These are phyloP conservation scores for Neoascia interrupta DNA, from an alignment of 2,888 invertebrate genomes.

Conservation along the genomic window DNA sequence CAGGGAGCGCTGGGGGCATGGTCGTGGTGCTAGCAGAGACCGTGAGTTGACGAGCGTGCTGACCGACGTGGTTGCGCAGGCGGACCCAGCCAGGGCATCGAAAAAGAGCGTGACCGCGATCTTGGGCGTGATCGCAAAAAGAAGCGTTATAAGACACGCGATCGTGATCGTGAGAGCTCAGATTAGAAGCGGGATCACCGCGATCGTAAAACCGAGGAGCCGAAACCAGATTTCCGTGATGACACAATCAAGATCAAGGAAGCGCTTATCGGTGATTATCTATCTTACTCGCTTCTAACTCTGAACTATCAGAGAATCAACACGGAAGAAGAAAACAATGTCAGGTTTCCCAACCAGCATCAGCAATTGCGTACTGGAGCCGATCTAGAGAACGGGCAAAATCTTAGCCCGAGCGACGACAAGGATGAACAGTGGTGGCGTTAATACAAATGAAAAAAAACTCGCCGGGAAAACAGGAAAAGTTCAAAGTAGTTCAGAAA, in stretches of 20 bases:
- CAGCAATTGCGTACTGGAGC: slow-evolving; percentile 73
- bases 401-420: slow-evolving; percentile 50
- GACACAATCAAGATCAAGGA: slow-evolving; percentile 90
- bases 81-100: slow-evolving; percentile 39
- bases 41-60: slow-evolving; percentile 81
- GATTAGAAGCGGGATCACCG: slow-evolving; percentile 85
- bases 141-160: slow-evolving; percentile 78
- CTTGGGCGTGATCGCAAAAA: slow-evolving; percentile 74
- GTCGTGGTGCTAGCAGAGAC: slow-evolving; percentile 80
- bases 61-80: slow-evolving; percentile 70
- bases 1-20: slow-evolving; percentile 80
- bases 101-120: slow-evolving; percentile 75
- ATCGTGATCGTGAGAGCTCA: slow-evolving; percentile 78
- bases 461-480: background rate
- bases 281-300: slow-evolving; percentile 84
- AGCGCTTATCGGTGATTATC: slow-evolving; percentile 91
- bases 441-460: slow-evolving; percentile 69
- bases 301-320: slow-evolving; percentile 81
- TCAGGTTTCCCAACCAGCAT: slow-evolving; percentile 82
- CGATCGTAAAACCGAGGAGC: slow-evolving; percentile 84
- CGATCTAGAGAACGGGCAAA: slow-evolving; percentile 65
- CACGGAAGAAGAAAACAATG: slow-evolving; percentile 85
- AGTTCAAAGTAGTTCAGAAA: too few relatives aligned
- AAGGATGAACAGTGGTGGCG: slow-evolving; percentile 78
- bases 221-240: slow-evolving; percentile 83